phyloP scores from a whole-genome alignment of 2,888 invertebrate genomes.

The Nemoura dubitans region DNA sequence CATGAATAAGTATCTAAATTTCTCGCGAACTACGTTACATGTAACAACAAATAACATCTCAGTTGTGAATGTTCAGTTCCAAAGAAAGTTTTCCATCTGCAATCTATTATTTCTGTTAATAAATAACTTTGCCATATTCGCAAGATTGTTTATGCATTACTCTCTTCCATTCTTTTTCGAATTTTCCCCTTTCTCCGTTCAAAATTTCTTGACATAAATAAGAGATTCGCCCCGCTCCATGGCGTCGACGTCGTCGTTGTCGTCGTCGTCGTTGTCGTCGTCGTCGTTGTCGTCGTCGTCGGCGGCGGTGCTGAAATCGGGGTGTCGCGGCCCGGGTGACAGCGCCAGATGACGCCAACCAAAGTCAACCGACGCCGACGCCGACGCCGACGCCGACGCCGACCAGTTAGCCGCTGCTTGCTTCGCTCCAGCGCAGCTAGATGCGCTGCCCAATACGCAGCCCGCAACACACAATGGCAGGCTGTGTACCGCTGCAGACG shows the following conservation, averaged over 20 bases:
- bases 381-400: neutral
- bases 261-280: too few species aligned
- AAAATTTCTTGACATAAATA: conserved; percentile 40
- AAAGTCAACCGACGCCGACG: neutral
- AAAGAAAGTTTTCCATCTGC: neutral
- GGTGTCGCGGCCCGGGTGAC: neutral
- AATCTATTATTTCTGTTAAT: conserved; percentile 24
- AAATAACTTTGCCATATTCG: neutral
- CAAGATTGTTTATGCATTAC: conserved; percentile 12
- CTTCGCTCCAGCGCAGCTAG: neutral
- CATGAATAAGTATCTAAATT: too few species aligned
- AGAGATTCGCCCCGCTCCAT: conserved; percentile 8
- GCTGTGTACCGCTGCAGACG: neutral
- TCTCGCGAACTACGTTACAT: too few species aligned
- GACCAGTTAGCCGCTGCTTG: neutral
- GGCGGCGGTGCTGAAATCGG: neutral
- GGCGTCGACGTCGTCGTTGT: neutral
- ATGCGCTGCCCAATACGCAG: neutral
- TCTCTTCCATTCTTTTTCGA: neutral
- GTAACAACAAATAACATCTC: neutral
- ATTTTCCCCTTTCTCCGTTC: conserved; percentile 30
- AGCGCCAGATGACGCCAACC: conserved; percentile 16
- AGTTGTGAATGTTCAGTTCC: neutral
- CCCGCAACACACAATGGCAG: neutral
- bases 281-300: neutral